A percentile compares a stretch with the other conserved stretches of the same genome.
Evolutionary conservation across 2,113 vertebrate genomes (phyloP).

Genomic region (Amphiprion percula): DNA sequence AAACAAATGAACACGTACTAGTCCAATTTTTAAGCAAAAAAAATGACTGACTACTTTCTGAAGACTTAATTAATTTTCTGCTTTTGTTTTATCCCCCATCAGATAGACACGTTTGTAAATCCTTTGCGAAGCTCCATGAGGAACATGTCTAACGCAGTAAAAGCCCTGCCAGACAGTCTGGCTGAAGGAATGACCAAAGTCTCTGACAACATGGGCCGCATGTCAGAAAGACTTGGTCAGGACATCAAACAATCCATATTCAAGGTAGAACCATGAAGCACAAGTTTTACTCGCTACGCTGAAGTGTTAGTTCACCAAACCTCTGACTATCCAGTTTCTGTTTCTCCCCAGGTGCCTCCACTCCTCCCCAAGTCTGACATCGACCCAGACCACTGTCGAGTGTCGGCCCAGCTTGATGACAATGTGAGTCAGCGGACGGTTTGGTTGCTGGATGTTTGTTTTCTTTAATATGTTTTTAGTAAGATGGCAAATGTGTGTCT

Average conservation of each 20-base stretch:
- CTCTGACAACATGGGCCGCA: conserved; percentile 98
- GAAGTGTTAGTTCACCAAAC: neutral
- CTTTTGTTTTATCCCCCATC: conserved; percentile 19
- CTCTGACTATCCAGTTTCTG: neutral
- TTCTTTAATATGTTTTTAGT: neutral
- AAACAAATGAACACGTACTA: too few species aligned
- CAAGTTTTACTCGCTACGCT: neutral
- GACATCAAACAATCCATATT: conserved; percentile 98
- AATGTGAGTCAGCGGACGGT: conserved; percentile 88
- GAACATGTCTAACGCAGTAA: conserved; percentile 97
- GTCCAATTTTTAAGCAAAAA: too few species aligned
- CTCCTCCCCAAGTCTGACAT: conserved; percentile 93
- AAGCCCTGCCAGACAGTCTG: conserved; percentile 96
- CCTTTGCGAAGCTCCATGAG: conserved; percentile 98
- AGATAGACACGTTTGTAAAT: conserved; percentile 99
- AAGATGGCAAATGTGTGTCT: neutral
- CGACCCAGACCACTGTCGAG: conserved; percentile 94
- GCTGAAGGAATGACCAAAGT: conserved; percentile 98
- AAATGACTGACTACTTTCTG: too few species aligned
- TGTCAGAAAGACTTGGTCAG: conserved; percentile 97
- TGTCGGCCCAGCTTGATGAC: conserved; percentile 97
- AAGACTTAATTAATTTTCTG: neutral
- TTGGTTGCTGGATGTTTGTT: neutral
- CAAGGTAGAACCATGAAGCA: conserved; percentile 86
- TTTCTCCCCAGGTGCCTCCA: conserved; percentile 89